phyloP scores from a whole-genome alignment of 2,888 invertebrate genomes.

The Apamea crenata region DNA sequence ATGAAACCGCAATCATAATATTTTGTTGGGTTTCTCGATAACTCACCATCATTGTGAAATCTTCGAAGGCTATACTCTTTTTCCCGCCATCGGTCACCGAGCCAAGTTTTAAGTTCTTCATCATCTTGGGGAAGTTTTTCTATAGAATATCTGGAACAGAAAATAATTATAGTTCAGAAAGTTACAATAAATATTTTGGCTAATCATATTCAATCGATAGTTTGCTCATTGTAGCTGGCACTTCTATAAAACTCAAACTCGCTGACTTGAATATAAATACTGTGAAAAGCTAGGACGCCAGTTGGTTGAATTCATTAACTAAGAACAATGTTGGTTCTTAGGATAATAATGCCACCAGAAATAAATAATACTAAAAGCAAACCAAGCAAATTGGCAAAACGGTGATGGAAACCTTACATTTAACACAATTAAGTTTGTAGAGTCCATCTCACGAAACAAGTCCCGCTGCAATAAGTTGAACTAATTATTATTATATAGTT shows the following conservation, averaged over 20 bases:
- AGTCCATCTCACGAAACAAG: no score
- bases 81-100: conserved; percentile 92
- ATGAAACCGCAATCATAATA: no score
- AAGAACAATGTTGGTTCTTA: background rate
- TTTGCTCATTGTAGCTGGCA: background rate
- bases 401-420: background rate
- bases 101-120: conserved; percentile 90
- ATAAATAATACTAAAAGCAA: background rate
- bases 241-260: no score
- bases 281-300: background rate
- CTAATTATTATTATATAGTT: no score
- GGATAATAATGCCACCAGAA: background rate
- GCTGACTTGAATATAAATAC: no score
- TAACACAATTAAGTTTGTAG: background rate
- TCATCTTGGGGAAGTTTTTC: conserved; percentile 91
- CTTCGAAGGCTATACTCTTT: conserved; percentile 91
- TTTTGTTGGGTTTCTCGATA: background rate
- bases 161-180: background rate
- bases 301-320: background rate
- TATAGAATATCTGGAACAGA: conserved; percentile 89
- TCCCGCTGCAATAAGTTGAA: no score
- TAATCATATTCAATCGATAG: background rate
- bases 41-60: conserved; percentile 90
- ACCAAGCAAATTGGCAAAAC: background rate
- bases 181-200: background rate